Evolutionary conservation across 2,888 invertebrate genomes (phyloP), one percentile per base, ranked within the genome.

Genomic region (Heliconius charithonia): DNA sequence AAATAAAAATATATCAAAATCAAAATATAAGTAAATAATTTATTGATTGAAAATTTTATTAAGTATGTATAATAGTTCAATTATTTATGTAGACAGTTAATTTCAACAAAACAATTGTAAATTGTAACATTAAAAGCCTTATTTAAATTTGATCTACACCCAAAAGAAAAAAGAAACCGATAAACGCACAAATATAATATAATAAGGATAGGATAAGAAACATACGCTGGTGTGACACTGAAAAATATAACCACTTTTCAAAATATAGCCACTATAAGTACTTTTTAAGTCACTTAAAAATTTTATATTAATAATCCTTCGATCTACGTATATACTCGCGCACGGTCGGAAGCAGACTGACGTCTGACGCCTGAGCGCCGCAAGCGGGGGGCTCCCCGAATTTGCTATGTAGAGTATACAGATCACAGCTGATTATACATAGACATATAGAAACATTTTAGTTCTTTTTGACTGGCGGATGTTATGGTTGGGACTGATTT

Each of bases 271-370:
- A 73, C 41, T 69, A 32, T 59, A 67, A 75, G 62, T 78, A 79
- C 78, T 74, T 25, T 76, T 78, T 72, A 41, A 78, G 69, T 70
- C 74, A 78, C 78, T 78, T 16, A 73, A 76, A 67, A 65, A 56
- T 66, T 29, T 76, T 51, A 32, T 71, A 41, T 59, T 3, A 22
- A 41, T 66, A 37, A 7, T 74, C 13, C 13, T 63, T 66, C 13
- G 62, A 27, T 56, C 62, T 62, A 59, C 65, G 25, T 80, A 76
- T 75, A 65, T 75, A 70, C 79, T 59, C 81, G 67, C 79, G 76
- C 82, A 79, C 81, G 82, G 81, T 78, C 80, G 79, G 74, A 76
- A 70, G 81, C 75, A 72, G 83, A 83, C 83, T 83, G 83, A 71
- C 81, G 80, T 67, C n/a, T n/a, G 22, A 32, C 13, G 45, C 45